Evolutionary conservation across 2,888 invertebrate genomes (phyloP).

Genomic region (Nycteola revayana): DNA sequence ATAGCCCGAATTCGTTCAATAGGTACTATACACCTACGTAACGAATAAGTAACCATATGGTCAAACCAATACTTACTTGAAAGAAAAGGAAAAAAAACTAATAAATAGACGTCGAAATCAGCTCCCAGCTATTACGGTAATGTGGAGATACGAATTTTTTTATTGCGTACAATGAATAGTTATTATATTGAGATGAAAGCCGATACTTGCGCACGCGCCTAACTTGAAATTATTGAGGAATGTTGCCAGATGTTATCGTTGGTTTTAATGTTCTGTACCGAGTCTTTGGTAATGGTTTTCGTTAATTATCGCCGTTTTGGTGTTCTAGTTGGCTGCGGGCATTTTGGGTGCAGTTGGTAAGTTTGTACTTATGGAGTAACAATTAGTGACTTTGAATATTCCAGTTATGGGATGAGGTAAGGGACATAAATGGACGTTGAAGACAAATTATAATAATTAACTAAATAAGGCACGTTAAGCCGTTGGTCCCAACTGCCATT

Average conservation of each 20-base stretch:
- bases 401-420: no score
- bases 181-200: slow-evolving; percentile 34
- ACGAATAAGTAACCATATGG: slow-evolving; percentile 27
- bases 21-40: slow-evolving; percentile 32
- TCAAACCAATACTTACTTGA: slow-evolving; percentile 30
- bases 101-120: slow-evolving; percentile 36
- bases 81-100: slow-evolving; percentile 33
- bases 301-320: no score
- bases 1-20: slow-evolving; percentile 12
- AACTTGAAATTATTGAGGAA: slow-evolving; percentile 31
- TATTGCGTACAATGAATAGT: slow-evolving; percentile 34
- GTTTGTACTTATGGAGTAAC: no score
- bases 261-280: no score
- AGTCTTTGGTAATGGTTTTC: no score
- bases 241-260: slow-evolving; percentile 36
- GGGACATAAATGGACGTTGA: no score
- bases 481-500: no score
- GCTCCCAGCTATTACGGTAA: slow-evolving; percentile 39
- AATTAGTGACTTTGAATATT: no score
- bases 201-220: slow-evolving; percentile 34
- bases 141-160: slow-evolving; percentile 36
- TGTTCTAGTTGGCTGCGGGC: no score
- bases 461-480: no score
- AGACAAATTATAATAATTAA: no score
- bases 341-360: no score